Conservation (phyloP, 2,888 invertebrate genomes). For the Synanthedon tipuliformis region DNA sequence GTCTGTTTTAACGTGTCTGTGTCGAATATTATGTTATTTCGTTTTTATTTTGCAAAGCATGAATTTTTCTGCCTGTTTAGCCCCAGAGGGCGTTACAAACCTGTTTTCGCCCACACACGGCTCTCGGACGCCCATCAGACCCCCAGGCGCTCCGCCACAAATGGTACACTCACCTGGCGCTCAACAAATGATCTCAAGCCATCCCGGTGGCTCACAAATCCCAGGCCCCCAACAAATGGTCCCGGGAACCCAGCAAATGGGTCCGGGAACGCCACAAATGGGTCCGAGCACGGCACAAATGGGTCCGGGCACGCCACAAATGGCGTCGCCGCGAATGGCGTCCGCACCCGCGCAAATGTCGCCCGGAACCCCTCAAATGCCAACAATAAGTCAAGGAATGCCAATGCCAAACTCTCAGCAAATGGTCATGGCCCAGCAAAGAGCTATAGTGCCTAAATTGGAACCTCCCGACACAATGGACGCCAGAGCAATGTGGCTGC, state of each 20-base stretch:
- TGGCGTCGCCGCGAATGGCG: conserved; percentile 54
- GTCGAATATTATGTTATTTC: conserved; percentile 14
- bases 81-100: conserved; percentile 61
- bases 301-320: conserved; percentile 28
- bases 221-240: conserved; percentile 29
- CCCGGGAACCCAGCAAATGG: conserved; percentile 29
- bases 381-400: conserved; percentile 51
- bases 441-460: conserved; percentile 67
- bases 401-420: conserved; percentile 50
- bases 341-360: conserved; percentile 59
- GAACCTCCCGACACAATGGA: conserved; percentile 72
- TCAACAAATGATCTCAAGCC: conserved; percentile 26
- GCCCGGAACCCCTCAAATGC: conserved; percentile 56
- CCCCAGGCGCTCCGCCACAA: conserved; percentile 39
- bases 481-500: conserved; percentile 73
- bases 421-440: conserved; percentile 48
- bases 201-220: conserved; percentile 19
- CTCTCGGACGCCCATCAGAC: conserved; percentile 41
- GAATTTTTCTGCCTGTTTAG: conserved; percentile 29
- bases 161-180: conserved; percentile 29
- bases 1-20: background rate
- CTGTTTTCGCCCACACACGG: conserved; percentile 59
- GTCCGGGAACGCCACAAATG: conserved; percentile 35
- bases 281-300: conserved; percentile 27
- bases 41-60: conserved; percentile 38